Percentiles rank a stretch among this genome's conserved stretches.
Evolutionary conservation across 2,888 invertebrate genomes (phyloP).

Genomic region (Eupithecia tripunctaria): DNA sequence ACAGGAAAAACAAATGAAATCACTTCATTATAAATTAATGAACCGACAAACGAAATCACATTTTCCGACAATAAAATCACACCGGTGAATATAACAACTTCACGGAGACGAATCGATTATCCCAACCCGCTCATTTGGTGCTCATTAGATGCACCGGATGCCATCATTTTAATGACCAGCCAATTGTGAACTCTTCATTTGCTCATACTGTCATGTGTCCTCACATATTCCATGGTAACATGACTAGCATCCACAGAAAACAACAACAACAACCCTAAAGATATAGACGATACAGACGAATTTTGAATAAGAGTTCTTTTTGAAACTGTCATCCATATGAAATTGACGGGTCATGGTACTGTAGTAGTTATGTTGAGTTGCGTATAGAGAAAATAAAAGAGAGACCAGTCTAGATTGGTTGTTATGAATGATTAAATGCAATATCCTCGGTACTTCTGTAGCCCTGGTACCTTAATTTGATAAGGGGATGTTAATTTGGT

Average conservation of each 20-base stretch:
- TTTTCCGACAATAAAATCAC: conserved; percentile 48
- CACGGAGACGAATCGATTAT: conserved; percentile 81
- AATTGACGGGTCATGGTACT: neutral
- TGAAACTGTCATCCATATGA: neutral
- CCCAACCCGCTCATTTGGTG: conserved; percentile 80
- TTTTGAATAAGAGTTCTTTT: neutral
- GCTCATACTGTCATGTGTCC: conserved; percentile 47
- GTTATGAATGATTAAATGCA: conserved; percentile 62
- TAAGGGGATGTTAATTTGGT: conserved; percentile 60
- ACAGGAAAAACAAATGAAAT: neutral
- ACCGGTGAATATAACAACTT: conserved; percentile 76
- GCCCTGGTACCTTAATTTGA: conserved; percentile 56
- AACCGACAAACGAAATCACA: conserved; percentile 28
- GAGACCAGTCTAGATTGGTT: conserved; percentile 51
- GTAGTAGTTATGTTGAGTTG: neutral
- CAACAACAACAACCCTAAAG: neutral
- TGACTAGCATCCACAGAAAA: neutral
- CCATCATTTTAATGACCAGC: conserved; percentile 75
- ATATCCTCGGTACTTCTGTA: conserved; percentile 57
- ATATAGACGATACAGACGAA: neutral
- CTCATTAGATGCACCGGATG: conserved; percentile 79
- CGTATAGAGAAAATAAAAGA: conserved; percentile 33
- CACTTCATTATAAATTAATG: conserved; percentile 13
- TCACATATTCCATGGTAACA: conserved; percentile 2
- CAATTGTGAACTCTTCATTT: conserved; percentile 58